Percentiles rank a stretch among this genome's conserved stretches.
phyloP scores from a whole-genome alignment of 2,888 invertebrate species.

The Dysmachus trigonus region DNA sequence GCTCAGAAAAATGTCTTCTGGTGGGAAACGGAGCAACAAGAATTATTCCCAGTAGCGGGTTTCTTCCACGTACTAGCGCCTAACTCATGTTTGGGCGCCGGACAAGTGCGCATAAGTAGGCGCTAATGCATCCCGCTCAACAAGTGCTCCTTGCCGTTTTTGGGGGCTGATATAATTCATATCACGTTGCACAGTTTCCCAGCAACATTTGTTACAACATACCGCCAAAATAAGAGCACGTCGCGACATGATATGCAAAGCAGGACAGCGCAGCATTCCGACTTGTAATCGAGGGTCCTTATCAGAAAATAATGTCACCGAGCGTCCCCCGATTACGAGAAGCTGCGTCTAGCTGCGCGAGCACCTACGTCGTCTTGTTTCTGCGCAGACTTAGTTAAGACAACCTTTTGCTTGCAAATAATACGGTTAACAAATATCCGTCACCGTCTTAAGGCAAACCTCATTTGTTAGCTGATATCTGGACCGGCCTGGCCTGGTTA shows the following conservation, averaged over 20 bases:
- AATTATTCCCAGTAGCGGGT: background rate
- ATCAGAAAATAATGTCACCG: background rate
- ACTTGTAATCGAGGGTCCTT: background rate
- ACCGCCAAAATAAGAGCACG: background rate
- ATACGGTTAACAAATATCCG: conserved; percentile 13
- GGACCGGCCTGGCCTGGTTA: background rate
- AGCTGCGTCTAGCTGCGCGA: background rate
- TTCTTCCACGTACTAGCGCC: background rate
- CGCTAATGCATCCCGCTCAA: background rate
- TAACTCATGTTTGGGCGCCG: background rate
- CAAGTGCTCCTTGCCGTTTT: conserved; percentile 11
- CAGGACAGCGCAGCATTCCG: background rate
- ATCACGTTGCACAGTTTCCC: background rate
- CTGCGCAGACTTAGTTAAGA: background rate
- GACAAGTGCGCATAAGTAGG: conserved; percentile 15
- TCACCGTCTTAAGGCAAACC: background rate
- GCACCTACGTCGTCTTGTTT: background rate
- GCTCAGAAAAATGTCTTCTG: background rate
- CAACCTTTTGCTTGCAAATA: conserved; percentile 4
- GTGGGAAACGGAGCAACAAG: background rate
- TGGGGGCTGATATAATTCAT: background rate
- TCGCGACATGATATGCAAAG: background rate
- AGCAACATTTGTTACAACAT: background rate
- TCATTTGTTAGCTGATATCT: conserved; percentile 20
- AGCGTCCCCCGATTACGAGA: background rate